Base-by-base conservation (phyloP, 2,113 vertebrate species). In the Orthonyx spaldingii region DNA sequence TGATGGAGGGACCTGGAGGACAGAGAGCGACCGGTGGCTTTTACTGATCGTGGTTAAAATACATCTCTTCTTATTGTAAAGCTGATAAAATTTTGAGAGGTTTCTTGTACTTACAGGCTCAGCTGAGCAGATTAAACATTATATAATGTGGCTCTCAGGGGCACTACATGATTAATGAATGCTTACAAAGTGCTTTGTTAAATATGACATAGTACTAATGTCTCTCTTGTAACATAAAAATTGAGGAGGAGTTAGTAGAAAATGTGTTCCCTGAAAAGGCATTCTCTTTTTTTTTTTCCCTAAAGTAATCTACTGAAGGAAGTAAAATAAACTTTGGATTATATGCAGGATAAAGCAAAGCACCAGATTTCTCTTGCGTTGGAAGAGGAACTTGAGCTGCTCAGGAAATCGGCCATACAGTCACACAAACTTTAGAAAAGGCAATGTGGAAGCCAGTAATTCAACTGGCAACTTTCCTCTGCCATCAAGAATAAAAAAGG, bases 51-150 rank as follows among this genome's bases (percentile, higher is more conserved):
- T 13, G 6, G 44, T 52, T n/a, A 56, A 84, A 95, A 60, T 41
- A 37, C 49, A 41, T 75, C 87, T 47, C 79, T 50, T 88, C 84
- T 65, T 87, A 72, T 33, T 76, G 87, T 42, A 95, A 93, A 95
- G 79, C 93, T 92, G 95, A 94, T 95, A 84, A 80, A 55, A 89
- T 90, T 94, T 87, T 64, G 90, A 93, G 92, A 90, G 88, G 76
- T 94, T 97, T 93, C 93, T 94, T 96, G 93, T 96, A 61, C 92
- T 90, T 90, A 86, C 68, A 88, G 80, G 76, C 83, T 84, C 80
- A 56, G 56, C 77, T 69, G 96, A 95, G 91, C 91, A 95, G 95
- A 96, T 96, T 96, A 96, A 96, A 94, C 89, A 85, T 97, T 97
- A 95, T 84, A 91, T 95, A 96, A 96, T 84, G 87, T 89, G 87